Conservation (phyloP, 2,888 invertebrate genomes). For the Deilephila porcellus region DNA sequence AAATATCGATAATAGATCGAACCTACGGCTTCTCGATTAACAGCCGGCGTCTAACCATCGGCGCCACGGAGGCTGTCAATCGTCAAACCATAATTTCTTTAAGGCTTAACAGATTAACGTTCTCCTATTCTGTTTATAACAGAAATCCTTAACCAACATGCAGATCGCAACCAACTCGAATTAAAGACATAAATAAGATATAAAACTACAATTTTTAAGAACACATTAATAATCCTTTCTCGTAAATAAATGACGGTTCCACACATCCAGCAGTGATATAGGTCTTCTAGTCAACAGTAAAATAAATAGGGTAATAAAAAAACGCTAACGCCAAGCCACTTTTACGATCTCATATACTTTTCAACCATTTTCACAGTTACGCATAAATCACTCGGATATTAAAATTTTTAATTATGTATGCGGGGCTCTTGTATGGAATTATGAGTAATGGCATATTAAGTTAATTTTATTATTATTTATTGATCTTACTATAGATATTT, state of each 20-base stretch:
- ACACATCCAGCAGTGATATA: not conserved
- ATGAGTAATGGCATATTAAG: not conserved
- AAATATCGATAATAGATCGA: no score
- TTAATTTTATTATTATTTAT: no score
- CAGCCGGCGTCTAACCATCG: no score
- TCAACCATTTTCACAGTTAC: conserved; percentile 16
- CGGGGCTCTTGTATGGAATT: not conserved
- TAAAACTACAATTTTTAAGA: not conserved
- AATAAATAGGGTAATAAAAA: conserved; percentile 22
- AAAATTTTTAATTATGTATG: not conserved
- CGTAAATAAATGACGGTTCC: not conserved
- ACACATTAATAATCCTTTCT: not conserved
- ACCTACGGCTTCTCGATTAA: no score
- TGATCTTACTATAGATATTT: no score
- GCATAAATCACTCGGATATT: conserved; percentile 9
- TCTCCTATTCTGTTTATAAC: no score
- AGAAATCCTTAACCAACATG: no score
- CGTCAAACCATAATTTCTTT: no score
- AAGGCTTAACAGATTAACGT: no score
- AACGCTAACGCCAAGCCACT: conserved; percentile 8
- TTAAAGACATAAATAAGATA: not conserved
- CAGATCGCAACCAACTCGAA: not conserved
- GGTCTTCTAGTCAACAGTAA: conserved; percentile 9
- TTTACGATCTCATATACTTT: conserved; percentile 27
- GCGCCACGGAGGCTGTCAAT: no score